These are phyloP conservation scores for Neogobius melanostomus DNA, from an alignment of 2,113 vertebrate species.

Conservation along the genomic window DNA sequence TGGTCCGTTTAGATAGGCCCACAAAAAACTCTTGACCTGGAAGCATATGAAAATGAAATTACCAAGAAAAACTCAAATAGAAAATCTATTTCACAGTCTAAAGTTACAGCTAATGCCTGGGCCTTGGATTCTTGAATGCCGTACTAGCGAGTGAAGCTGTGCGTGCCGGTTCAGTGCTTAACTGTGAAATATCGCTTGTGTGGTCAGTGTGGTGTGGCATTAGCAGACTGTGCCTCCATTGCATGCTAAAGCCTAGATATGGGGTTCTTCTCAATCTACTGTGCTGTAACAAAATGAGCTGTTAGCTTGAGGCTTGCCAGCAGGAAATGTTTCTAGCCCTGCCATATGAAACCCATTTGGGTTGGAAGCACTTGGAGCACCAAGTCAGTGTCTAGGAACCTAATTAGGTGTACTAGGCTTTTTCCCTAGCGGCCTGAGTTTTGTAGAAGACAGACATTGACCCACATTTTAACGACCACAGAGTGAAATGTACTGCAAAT, in stretches of 20 bases:
- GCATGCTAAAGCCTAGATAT: conserved; percentile 41
- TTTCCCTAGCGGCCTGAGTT: conserved; percentile 44
- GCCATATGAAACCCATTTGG: conserved; percentile 74
- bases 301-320: conserved; percentile 50
- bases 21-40: conserved; percentile 97
- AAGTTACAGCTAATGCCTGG: not conserved
- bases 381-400: conserved; percentile 68
- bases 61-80: not conserved
- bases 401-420: conserved; percentile 67
- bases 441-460: conserved; percentile 46
- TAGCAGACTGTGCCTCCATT: conserved; percentile 27
- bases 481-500: conserved; percentile 49
- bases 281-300: conserved; percentile 63
- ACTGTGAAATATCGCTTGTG: conserved; percentile 25
- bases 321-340: conserved; percentile 72
- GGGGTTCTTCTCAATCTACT: conserved; percentile 47
- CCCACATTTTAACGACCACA: conserved; percentile 58
- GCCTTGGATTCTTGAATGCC: not conserved
- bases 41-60: conserved; percentile 16
- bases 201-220: conserved; percentile 24
- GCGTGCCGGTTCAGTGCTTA: conserved; percentile 13
- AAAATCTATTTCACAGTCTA: not conserved
- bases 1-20: conserved; percentile 95
- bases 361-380: conserved; percentile 53
- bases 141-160: conserved; percentile 7